Base-by-base conservation (phyloP, 2,888 invertebrate species). In the Drosophila limbata region DNA sequence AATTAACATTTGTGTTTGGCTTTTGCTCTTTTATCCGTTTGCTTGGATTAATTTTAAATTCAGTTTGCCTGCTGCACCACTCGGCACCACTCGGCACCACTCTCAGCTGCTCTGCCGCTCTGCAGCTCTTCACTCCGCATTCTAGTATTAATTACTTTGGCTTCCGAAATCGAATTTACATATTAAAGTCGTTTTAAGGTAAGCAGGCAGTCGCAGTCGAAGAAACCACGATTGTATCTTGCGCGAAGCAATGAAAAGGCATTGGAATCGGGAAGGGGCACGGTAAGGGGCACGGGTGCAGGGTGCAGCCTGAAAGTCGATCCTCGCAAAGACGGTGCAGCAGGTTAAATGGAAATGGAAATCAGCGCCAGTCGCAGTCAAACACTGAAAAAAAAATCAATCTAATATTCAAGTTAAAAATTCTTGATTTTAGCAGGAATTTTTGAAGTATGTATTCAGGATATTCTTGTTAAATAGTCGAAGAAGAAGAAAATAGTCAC, bases 61-160 rank as follows among this genome's bases (percentile, higher is more conserved):
- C 89, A 90, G 87, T 75, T 73, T 80, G 73, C 63, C 62, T 59
- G 68, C 60, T 60, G 64, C 40, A 75, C 44, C 74, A 65, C 61
- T 57, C 79, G 82, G 73, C 85, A 81, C 21, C 51, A 51, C 51
- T 3, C 44, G 19, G 44, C 44, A 4, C n/a, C 28, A 48, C 51
- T n/a, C n/a, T n/a, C n/a, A n/a, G n/a, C n/a, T n/a, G n/a, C n/a
- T n/a, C n/a, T n/a, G n/a, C n/a, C n/a, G n/a, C 51, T 45, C 66
- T 63, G 76, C 66, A 75, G 9, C 31, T 48, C 42, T 10, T 61
- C 67, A 51, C 65, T 73, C 80, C 84, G 75, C 86, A 83, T 91
- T 83, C 84, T 84, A 84, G 91, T 92, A 92, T 92, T 92, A 92
- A 92, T 92, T 92, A 92, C 92, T 91, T 90, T 91, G 90, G 91